These are phyloP conservation scores for Drosophila orosa DNA, from an alignment of 1,140 invertebrate species.

Conservation along the genomic window DNA sequence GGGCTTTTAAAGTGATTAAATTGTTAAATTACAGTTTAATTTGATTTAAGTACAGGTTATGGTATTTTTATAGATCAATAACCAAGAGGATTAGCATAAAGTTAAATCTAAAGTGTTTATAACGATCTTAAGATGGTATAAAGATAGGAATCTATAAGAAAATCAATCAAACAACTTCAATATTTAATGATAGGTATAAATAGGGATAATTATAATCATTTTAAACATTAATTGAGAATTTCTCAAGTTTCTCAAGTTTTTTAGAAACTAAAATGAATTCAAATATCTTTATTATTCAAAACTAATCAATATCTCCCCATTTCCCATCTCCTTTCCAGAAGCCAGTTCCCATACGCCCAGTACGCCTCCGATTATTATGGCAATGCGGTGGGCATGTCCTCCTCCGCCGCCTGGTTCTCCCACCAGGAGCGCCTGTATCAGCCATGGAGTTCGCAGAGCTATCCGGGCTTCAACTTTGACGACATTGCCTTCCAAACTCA, in stretches of 20 bases:
- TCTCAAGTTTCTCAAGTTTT: no score
- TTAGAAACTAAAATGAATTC: no score
- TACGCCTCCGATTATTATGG: constrained; percentile 81
- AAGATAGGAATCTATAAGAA: no score
- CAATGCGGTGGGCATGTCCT: constrained; percentile 72
- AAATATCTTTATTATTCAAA: no score
- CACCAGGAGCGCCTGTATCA: constrained; percentile 80
- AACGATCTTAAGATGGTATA: background rate
- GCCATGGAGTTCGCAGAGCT: constrained; percentile 78
- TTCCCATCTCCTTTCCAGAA: constrained; percentile 50
- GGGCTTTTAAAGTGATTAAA: constrained; percentile 12
- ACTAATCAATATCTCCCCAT: constrained; percentile 2
- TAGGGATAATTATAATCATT: no score
- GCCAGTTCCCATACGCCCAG: constrained; percentile 81
- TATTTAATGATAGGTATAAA: constrained; percentile 8
- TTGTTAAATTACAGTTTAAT: constrained; percentile 8
- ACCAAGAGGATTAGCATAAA: background rate
- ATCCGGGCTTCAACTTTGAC: constrained; percentile 78
- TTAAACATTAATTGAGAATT: no score
- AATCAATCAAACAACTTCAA: no score
- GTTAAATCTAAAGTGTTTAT: background rate
- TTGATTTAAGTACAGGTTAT: background rate
- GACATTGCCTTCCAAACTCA: constrained; percentile 83
- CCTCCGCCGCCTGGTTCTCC: constrained; percentile 74
- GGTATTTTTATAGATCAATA: background rate